Conservation (phyloP, 2,888 invertebrate genomes). For the Drosophila setosimentum region DNA sequence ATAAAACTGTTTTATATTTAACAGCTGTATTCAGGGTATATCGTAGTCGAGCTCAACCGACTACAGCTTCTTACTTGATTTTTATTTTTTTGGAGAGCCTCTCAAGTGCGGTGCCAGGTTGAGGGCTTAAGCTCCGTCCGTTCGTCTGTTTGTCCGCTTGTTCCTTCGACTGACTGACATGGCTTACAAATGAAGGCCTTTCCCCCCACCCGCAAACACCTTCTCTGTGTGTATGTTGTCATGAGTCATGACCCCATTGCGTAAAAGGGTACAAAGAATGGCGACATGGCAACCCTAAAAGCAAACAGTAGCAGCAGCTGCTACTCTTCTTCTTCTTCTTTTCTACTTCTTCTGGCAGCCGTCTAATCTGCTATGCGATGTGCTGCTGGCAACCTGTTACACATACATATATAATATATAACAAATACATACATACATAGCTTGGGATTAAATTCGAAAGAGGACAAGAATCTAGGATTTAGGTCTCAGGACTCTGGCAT, state of each 20-base stretch:
- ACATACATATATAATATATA: conserved; percentile 3
- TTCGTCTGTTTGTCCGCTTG: conserved; percentile 32
- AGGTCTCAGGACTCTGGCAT: conserved; percentile 24
- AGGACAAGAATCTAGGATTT: conserved; percentile 15
- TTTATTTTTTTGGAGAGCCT: background rate
- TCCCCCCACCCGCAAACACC: background rate
- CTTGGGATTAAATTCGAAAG: background rate
- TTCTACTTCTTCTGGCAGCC: conserved; percentile 53
- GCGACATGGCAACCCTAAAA: conserved; percentile 35
- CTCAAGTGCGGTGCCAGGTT: conserved; percentile 37
- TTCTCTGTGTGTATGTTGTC: background rate
- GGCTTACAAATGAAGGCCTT: conserved; percentile 72
- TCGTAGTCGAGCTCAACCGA: background rate
- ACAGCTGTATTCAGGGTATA: background rate
- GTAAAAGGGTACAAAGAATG: conserved; percentile 60
- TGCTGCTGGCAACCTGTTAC: conserved; percentile 70
- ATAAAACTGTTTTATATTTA: background rate
- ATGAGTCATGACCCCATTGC: conserved; percentile 6
- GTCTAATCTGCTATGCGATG: conserved; percentile 71
- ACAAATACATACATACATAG: background rate
- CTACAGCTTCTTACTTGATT: background rate
- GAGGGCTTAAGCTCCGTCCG: conserved; percentile 60
- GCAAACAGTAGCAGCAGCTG: conserved; percentile 43
- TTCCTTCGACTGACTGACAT: conserved; percentile 64
- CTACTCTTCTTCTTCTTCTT: conserved; percentile 44